Evolutionary conservation across 2,113 vertebrate species (phyloP).

Genomic region (Dryoscopus gambensis): DNA sequence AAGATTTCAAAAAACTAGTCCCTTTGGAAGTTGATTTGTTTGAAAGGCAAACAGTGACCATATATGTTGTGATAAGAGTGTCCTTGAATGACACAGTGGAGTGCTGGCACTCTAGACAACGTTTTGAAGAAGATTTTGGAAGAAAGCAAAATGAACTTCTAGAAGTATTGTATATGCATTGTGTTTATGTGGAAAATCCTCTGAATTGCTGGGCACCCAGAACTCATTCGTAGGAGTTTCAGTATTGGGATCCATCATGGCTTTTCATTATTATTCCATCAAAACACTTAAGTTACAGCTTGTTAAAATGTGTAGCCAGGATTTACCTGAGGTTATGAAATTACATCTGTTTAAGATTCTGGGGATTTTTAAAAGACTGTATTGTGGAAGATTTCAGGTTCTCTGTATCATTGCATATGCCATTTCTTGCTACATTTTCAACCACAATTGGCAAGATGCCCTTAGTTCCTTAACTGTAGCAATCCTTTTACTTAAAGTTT

Average conservation of each 20-base stretch:
- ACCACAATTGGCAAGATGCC: background rate
- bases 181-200: background rate
- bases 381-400: background rate
- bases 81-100: background rate
- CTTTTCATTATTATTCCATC: background rate
- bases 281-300: background rate
- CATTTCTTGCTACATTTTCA: background rate
- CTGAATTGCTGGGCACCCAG: background rate
- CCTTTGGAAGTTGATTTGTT: background rate
- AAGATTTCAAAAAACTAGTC: background rate
- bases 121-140: background rate
- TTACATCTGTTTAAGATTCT: background rate
- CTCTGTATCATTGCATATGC: background rate
- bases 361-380: background rate
- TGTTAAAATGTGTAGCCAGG: background rate
- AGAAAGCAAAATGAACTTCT: background rate
- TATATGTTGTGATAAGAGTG: background rate
- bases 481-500: background rate
- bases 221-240: background rate
- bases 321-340: background rate
- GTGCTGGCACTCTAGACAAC: background rate
- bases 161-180: background rate
- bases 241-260: background rate
- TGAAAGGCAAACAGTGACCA: background rate
- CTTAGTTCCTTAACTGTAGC: background rate